Percentiles rank a stretch among this genome's conserved stretches.
phyloP scores from a whole-genome alignment of 2,797 vertebrate species.

The Anomalospiza imberbis region DNA sequence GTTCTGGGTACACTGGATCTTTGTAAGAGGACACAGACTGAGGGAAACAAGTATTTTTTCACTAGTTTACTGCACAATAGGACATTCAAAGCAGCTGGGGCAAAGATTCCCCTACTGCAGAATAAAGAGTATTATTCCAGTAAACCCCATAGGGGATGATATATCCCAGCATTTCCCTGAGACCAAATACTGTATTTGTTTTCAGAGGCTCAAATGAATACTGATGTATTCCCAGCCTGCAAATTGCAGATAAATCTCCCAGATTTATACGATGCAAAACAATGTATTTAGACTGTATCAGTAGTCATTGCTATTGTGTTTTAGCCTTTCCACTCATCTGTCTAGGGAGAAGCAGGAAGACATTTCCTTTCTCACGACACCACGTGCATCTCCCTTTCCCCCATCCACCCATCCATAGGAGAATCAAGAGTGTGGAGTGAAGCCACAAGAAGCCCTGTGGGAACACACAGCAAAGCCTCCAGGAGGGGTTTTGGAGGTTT shows the following conservation, averaged over 20 bases:
- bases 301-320: conserved; percentile 40
- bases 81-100: conserved; percentile 12
- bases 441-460: neutral
- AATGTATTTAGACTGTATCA: conserved; percentile 9
- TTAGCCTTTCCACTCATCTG: neutral
- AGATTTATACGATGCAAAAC: conserved; percentile 20
- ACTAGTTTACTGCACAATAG: conserved; percentile 13
- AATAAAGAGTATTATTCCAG: conserved; percentile 44
- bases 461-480: neutral
- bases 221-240: neutral
- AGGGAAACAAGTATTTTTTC: neutral
- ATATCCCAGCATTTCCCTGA: neutral
- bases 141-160: neutral
- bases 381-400: neutral
- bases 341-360: neutral
- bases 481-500: neutral
- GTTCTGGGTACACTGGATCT: neutral
- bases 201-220: neutral
- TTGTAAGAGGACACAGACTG: neutral
- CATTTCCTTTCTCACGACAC: neutral
- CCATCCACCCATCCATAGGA: neutral
- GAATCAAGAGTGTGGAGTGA: neutral
- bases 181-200: neutral
- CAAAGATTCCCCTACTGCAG: neutral
- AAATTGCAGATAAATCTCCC: neutral